Evolutionary conservation across 2,888 invertebrate genomes (phyloP), one percentile per base, ranked within the genome.

Genomic region (Slavum lentiscoides): DNA sequence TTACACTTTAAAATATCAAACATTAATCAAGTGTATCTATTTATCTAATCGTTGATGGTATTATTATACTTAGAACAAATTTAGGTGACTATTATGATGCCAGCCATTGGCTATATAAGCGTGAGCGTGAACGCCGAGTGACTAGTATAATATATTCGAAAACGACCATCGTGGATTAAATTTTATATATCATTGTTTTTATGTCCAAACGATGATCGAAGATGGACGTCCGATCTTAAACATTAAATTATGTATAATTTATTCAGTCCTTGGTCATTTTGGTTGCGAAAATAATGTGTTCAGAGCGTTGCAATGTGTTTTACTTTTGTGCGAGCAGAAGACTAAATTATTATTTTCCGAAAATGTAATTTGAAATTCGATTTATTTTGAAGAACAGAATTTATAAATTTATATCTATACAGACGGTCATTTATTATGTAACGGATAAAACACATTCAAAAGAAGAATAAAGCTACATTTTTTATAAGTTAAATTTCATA

Each of bases 201-300:
- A 76, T 49, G 68, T 68, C 43, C 75, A n/a, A 59, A 76, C 75
- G 67, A 68, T 15, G 75, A 72, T 80, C 64, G 70, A 80, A 72
- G 72, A 80, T 72, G 72, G 64, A 58, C 72, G 70, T 21, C 49
- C 53, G 55, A 37, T 69, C 53, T 69, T 39, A 39, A 53, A 77
- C 69, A 77, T 70, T 77, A 62, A 77, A 69, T 68, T 77, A 77
- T 62, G 62, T 62, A 77, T 77, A 70, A 80, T 80, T 64, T 80
- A 80, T 80, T 80, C 80, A 80, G 80, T 80, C 80, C 80, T 80
- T 80, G 80, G 72, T 72, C 70, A 80, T 72, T 80, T 80, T 11
- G 70, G 80, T 80, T 80, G 80, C 80, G 64, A 80, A 80, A 80
- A 77, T 77, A 70, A 72, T 72, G 58, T 72, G 67, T 59, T 43